phyloP scores from a whole-genome alignment of 2,888 invertebrate species.

The Phragmatobia fuliginosa region DNA sequence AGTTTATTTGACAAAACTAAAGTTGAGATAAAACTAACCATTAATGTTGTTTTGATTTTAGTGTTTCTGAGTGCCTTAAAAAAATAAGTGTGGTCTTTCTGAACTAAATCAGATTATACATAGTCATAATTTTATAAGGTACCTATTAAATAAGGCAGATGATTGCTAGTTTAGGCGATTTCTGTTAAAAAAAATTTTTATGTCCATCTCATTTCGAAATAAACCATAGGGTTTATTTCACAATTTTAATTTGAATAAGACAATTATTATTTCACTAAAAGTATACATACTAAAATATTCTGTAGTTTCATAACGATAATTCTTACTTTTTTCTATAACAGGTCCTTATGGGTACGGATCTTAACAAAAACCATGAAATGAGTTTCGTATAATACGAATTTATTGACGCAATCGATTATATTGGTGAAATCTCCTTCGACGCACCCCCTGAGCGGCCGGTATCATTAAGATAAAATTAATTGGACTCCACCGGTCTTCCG shows the following conservation, averaged over 20 bases:
- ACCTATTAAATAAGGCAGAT: neutral
- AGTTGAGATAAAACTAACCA: neutral
- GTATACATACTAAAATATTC: neutral
- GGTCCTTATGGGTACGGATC: conserved; percentile 6
- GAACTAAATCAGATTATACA: neutral
- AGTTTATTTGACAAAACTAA: neutral
- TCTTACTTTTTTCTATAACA: neutral
- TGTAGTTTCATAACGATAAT: neutral
- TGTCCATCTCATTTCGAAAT: too few species aligned
- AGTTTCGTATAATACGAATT: conserved; percentile 46
- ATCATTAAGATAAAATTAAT: conserved; percentile 83
- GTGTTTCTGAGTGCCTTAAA: neutral
- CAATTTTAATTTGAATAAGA: neutral
- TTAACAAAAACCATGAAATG: conserved; percentile 40
- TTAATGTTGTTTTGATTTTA: neutral
- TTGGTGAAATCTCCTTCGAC: conserved; percentile 62
- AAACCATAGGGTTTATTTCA: too few species aligned
- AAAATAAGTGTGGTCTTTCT: neutral
- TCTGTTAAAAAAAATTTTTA: neutral
- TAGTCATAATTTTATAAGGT: neutral
- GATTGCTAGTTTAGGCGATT: neutral
- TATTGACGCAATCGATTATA: conserved; percentile 71
- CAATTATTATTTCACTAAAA: neutral
- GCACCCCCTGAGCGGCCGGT: conserved; percentile 51
- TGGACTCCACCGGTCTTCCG: conserved; percentile 82